These are phyloP conservation scores for Melanotaenia duboulayi DNA, from an alignment of 2,113 vertebrate species.

Conservation along the genomic window DNA sequence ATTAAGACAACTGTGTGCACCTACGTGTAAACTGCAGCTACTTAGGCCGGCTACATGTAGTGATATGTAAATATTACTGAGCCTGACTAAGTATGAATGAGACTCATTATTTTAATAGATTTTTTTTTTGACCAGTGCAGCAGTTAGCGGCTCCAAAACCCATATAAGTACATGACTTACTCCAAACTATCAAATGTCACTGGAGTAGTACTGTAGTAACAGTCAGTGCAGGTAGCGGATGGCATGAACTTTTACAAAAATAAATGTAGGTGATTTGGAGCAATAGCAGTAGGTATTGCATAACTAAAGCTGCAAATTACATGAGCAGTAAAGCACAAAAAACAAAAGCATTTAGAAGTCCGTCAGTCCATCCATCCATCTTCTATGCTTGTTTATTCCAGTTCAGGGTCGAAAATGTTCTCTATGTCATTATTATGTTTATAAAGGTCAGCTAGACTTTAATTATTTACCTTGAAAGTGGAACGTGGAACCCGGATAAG, in stretches of 20 bases:
- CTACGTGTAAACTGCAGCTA: too few relatives aligned
- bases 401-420: not conserved
- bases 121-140: constrained; percentile 32
- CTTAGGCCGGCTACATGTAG: too few relatives aligned
- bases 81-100: too few relatives aligned
- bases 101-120: constrained; percentile 58
- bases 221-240: constrained; percentile 39
- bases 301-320: constrained; percentile 37
- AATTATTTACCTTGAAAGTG: constrained; percentile 60
- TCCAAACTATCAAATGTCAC: constrained; percentile 32
- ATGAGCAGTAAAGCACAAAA: constrained; percentile 18
- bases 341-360: not conserved
- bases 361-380: too few relatives aligned
- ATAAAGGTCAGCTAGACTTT: not conserved
- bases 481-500: constrained; percentile 43
- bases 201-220: constrained; percentile 17
- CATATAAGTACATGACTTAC: constrained; percentile 36
- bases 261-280: constrained; percentile 43
- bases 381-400: too few relatives aligned
- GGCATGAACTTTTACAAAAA: constrained; percentile 31
- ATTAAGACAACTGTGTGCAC: too few relatives aligned
- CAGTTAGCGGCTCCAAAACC: constrained; percentile 15
- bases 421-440: not conserved
- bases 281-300: constrained; percentile 2
- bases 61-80: too few relatives aligned